These are phyloP conservation scores for Zootoca vivipara DNA, from an alignment of 2,113 vertebrate genomes.

Conservation along the genomic window DNA sequence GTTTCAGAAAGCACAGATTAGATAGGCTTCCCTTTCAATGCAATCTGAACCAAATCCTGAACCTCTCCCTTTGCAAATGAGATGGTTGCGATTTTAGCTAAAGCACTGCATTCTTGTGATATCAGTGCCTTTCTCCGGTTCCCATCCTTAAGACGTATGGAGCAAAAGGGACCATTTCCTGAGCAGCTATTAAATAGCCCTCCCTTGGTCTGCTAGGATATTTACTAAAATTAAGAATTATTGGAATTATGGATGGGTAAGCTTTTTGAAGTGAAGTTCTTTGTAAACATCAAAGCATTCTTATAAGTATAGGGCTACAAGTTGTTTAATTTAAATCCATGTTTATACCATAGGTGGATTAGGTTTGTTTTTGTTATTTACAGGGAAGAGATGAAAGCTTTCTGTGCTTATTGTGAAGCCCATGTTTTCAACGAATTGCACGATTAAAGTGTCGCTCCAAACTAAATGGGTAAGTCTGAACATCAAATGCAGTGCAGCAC, in stretches of 20 bases:
- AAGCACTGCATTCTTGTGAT: not conserved
- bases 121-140: not conserved
- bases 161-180: not conserved
- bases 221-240: slow-evolving; percentile 14
- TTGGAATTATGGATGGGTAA: slow-evolving; percentile 1
- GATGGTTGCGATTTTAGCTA: not conserved
- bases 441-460: not conserved
- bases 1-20: too few species aligned
- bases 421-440: not conserved
- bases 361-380: slow-evolving; percentile 15
- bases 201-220: not conserved
- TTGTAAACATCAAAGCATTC: slow-evolving; percentile 5
- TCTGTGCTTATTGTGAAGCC: not conserved
- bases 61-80: not conserved
- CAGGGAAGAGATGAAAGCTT: slow-evolving; percentile 10
- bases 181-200: not conserved
- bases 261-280: accelerated
- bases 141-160: not conserved
- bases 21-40: too few species aligned
- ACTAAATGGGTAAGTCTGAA: not conserved
- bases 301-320: not conserved
- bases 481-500: not conserved
- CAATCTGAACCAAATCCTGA: not conserved
- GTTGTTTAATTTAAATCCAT: not conserved
- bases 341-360: slow-evolving; percentile 30